Conservation (phyloP, 2,113 vertebrate genomes). For the Paradoxurus hermaphroditus region DNA sequence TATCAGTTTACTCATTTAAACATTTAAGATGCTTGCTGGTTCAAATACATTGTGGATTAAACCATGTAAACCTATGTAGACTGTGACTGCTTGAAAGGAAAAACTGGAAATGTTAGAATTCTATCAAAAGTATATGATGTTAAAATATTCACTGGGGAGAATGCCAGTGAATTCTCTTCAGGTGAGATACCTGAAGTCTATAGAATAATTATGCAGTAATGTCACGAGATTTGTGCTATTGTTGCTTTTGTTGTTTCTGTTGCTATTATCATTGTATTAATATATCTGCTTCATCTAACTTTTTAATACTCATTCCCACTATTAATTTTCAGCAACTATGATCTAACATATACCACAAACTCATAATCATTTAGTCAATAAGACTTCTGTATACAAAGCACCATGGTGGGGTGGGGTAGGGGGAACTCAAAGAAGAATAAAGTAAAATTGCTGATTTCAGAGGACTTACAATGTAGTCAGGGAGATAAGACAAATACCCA, state of each 20-base stretch:
- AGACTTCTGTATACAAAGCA: neutral
- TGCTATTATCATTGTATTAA: neutral
- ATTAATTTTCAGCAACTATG: conserved; percentile 26
- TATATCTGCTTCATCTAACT: neutral
- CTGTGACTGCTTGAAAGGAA: neutral
- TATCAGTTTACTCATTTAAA: neutral
- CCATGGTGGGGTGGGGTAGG: neutral
- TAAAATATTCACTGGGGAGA: neutral
- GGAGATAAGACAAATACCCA: conserved; percentile 9
- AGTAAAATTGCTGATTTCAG: conserved; percentile 46
- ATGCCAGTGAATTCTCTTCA: too few relatives aligned
- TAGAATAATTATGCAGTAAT: neutral
- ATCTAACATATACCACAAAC: neutral
- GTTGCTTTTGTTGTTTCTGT: neutral
- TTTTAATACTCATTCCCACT: conserved; percentile 12
- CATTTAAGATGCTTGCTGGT: neutral
- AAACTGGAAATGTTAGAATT: neutral
- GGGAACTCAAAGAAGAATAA: conserved; percentile 15
- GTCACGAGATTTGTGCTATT: neutral
- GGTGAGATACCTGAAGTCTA: neutral
- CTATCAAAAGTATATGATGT: neutral
- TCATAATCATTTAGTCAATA: conserved; percentile 5
- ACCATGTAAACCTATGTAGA: neutral
- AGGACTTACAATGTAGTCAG: neutral
- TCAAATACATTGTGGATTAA: neutral